Percentiles rank a stretch among this genome's conserved stretches.
phyloP scores from a whole-genome alignment of 2,888 invertebrate genomes.

The Oligia latruncula region DNA sequence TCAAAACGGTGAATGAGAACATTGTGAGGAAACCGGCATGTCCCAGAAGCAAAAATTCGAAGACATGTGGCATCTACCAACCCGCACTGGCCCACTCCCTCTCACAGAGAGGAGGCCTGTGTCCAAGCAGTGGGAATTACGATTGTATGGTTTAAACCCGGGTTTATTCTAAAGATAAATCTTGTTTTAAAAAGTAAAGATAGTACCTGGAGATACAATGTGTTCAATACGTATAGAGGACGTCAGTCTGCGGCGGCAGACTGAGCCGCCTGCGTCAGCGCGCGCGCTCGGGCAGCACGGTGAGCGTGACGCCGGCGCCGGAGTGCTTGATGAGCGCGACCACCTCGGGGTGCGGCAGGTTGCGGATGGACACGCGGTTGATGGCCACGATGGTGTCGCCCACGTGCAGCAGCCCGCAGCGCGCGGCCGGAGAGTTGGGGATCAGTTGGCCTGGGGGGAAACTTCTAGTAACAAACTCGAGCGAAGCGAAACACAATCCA shows the following conservation, averaged over 20 bases:
- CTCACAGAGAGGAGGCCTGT: too few species aligned
- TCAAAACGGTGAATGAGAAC: too few species aligned
- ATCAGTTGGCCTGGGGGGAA: constrained; percentile 93
- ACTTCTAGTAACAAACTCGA: too few species aligned
- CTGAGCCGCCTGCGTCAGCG: constrained; percentile 67
- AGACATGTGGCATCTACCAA: too few species aligned
- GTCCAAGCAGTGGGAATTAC: too few species aligned
- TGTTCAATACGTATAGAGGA: background rate
- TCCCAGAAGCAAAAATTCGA: too few species aligned
- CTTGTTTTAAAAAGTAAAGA: background rate
- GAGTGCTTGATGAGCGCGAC: constrained; percentile 99
- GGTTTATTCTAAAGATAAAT: background rate
- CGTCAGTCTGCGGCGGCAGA: constrained; percentile 29
- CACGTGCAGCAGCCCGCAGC: constrained; percentile 96
- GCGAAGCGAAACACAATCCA: too few species aligned
- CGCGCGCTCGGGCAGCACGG: constrained; percentile 87
- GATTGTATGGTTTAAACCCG: background rate
- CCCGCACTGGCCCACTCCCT: too few species aligned
- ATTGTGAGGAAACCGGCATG: too few species aligned
- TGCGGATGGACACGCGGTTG: constrained; percentile 97
- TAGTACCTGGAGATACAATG: background rate
- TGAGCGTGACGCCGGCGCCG: constrained; percentile 96
- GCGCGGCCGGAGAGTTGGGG: constrained; percentile 98
- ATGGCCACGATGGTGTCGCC: constrained; percentile 99
- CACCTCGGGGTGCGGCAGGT: constrained; percentile 98